These are phyloP conservation scores for Pseudachorutes palmiensis DNA, from an alignment of 1,140 invertebrate species.

Conservation along the genomic window DNA sequence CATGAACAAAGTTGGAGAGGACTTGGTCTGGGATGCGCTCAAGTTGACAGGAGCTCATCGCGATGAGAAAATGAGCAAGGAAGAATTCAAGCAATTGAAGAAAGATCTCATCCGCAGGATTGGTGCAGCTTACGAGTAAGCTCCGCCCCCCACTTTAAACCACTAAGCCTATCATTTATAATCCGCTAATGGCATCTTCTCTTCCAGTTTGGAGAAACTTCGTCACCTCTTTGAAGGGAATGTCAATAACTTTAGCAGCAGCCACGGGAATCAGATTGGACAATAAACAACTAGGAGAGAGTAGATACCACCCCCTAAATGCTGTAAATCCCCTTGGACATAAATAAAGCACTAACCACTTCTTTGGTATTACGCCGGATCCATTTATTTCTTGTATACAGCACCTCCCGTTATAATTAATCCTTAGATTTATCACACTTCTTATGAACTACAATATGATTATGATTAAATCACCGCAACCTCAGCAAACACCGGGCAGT, in stretches of 20 bases:
- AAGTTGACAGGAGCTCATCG: conserved; percentile 59
- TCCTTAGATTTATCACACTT: too few relatives aligned
- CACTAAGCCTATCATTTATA: too few relatives aligned
- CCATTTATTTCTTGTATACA: too few relatives aligned
- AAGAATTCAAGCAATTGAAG: conserved; percentile 15
- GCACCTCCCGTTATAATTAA: too few relatives aligned
- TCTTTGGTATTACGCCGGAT: too few relatives aligned
- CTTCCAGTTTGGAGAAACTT: conserved; percentile 9
- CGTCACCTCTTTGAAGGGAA: conserved; percentile 10
- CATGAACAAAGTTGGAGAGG: conserved; percentile 48
- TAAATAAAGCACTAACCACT: not conserved
- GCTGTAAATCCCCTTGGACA: too few relatives aligned
- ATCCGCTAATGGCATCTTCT: too few relatives aligned
- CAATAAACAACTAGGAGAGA: not conserved
- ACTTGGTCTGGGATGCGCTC: conserved; percentile 65
- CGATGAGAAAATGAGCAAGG: conserved; percentile 33
- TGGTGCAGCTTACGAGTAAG: conserved; percentile 7
- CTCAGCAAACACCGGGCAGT: too few relatives aligned
- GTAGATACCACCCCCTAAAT: not conserved
- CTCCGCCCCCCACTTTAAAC: too few relatives aligned
- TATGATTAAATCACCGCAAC: too few relatives aligned
- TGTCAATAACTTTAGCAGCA: not conserved
- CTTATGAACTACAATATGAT: too few relatives aligned
- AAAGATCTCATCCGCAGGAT: conserved; percentile 35
- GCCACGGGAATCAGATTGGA: conserved; percentile 4